These are phyloP conservation scores for Fulmarus glacialis DNA, from an alignment of 2,113 vertebrate genomes.

Conservation along the genomic window DNA sequence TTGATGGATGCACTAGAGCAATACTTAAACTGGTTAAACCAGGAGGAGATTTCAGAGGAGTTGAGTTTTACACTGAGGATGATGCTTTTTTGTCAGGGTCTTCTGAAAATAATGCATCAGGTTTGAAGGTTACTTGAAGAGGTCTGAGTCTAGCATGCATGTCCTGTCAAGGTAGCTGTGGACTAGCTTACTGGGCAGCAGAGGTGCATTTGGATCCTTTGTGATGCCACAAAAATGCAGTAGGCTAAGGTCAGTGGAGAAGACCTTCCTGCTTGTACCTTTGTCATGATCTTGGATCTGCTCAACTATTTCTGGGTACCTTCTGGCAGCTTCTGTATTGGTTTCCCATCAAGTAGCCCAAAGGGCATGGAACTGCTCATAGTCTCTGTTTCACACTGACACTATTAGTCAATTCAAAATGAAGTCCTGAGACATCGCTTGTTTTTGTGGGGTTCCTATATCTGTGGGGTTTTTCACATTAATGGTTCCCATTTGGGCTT, in stretches of 20 bases:
- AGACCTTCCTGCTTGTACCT: background rate
- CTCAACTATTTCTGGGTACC: background rate
- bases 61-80: background rate
- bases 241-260: background rate
- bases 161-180: background rate
- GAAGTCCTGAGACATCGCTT: background rate
- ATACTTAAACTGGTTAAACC: background rate
- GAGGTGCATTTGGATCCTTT: background rate
- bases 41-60: background rate
- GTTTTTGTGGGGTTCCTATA: background rate
- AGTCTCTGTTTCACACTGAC: background rate
- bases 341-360: background rate
- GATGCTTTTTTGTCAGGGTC: background rate
- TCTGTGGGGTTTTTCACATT: background rate
- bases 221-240: accelerated
- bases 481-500: background rate
- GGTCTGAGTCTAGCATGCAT: background rate
- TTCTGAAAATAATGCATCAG: background rate
- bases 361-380: background rate
- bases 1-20: background rate
- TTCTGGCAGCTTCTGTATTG: background rate
- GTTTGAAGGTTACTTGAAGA: background rate
- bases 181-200: background rate
- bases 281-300: background rate
- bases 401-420: background rate